These are phyloP conservation scores for Macropis europaea DNA, from an alignment of 2,888 invertebrate species.

Conservation along the genomic window DNA sequence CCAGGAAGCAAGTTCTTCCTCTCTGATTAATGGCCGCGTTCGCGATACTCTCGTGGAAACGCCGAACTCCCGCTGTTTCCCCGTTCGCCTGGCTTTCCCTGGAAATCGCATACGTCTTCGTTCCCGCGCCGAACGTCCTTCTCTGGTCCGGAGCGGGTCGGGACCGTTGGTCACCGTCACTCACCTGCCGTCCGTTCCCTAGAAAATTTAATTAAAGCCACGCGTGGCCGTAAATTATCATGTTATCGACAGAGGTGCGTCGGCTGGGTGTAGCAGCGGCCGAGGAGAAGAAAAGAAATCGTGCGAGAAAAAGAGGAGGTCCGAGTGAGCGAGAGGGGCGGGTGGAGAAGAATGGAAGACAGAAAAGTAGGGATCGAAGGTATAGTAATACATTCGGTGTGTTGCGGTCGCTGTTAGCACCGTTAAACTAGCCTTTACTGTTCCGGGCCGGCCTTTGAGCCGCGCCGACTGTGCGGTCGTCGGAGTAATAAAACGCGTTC, in stretches of 20 bases:
- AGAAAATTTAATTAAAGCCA: constrained; percentile 71
- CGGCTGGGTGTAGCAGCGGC: constrained; percentile 9
- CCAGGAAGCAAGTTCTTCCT: not conserved
- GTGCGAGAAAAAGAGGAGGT: not conserved
- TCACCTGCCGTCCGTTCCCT: constrained; percentile 40
- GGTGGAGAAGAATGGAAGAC: constrained; percentile 5
- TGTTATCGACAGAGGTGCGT: constrained; percentile 65
- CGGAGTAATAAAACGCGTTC: constrained; percentile 73
- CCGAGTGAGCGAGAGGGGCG: not conserved
- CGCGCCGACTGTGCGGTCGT: constrained; percentile 66
- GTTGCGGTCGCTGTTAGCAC: constrained; percentile 76
- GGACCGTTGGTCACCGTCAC: constrained; percentile 25
- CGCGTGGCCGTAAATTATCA: constrained; percentile 70
- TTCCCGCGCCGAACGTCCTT: constrained; percentile 5
- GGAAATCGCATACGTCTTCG: constrained; percentile 33
- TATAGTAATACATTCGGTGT: constrained; percentile 71
- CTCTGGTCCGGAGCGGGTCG: not conserved
- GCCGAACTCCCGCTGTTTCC: not conserved
- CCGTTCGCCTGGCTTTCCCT: not conserved
- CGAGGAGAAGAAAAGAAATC: not conserved
- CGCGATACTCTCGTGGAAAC: too few relatives aligned
- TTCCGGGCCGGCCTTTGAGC: constrained; percentile 75
- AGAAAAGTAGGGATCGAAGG: constrained; percentile 46
- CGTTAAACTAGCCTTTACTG: constrained; percentile 77
- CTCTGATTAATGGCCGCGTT: constrained; percentile 16